Conservation (phyloP, 2,113 vertebrate genomes). For the Petaurus breviceps region DNA sequence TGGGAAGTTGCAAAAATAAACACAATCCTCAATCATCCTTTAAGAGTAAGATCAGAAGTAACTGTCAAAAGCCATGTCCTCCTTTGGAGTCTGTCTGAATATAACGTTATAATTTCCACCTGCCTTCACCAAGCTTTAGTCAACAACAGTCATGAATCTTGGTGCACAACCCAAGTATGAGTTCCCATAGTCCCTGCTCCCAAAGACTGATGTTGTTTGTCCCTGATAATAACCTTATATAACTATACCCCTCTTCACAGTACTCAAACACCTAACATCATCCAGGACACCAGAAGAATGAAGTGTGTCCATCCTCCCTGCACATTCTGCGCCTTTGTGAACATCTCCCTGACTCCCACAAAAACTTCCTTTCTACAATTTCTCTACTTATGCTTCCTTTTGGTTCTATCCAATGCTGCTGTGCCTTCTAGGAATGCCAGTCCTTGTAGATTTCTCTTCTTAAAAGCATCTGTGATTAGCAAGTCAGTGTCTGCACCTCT, state of each 20-base stretch:
- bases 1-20: neutral
- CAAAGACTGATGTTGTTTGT: neutral
- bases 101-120: neutral
- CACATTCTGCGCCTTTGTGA: neutral
- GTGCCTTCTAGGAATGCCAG: too few relatives aligned
- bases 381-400: too few relatives aligned
- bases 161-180: neutral
- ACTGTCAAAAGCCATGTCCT: neutral
- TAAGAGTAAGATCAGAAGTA: neutral
- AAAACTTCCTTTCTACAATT: too few relatives aligned
- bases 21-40: too few relatives aligned
- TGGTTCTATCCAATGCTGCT: too few relatives aligned
- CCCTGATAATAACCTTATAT: neutral
- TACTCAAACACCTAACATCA: neutral
- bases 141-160: too few relatives aligned
- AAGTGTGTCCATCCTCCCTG: neutral
- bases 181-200: neutral
- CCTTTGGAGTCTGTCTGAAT: neutral
- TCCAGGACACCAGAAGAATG: neutral
- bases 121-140: neutral
- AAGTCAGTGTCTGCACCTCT: too few relatives aligned
- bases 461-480: too few relatives aligned
- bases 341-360: too few relatives aligned
- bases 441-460: too few relatives aligned
- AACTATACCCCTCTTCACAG: neutral